These are phyloP conservation scores for Helicorthomorpha holstii DNA, from an alignment of 1,140 invertebrate species.

Conservation along the genomic window DNA sequence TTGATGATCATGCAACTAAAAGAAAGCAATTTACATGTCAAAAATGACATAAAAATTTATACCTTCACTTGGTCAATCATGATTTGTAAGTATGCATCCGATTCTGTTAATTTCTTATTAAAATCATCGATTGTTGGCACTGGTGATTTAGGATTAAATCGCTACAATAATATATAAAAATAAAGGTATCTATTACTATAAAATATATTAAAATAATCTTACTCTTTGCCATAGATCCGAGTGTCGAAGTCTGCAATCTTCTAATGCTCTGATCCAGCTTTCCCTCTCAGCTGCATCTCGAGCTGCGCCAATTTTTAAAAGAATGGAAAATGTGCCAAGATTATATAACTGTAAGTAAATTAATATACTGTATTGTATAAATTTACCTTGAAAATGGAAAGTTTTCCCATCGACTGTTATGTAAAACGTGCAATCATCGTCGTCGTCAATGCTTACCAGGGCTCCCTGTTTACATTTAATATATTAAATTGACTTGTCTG, in stretches of 20 bases:
- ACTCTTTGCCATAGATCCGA: conserved; percentile 21
- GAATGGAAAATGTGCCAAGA: not conserved
- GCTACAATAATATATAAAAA: conserved; percentile 22
- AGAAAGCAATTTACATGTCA: not conserved
- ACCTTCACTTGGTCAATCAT: conserved; percentile 74
- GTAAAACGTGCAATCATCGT: conserved; percentile 93
- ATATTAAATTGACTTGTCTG: not conserved
- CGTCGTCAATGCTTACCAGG: conserved; percentile 95
- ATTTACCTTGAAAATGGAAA: conserved; percentile 84
- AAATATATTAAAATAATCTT: conserved; percentile 2
- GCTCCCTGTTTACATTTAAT: conserved; percentile 42
- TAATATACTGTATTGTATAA: conserved; percentile 1
- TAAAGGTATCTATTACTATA: not conserved
- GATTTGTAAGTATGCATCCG: conserved; percentile 88
- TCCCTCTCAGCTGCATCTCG: conserved; percentile 83
- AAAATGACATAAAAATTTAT: not conserved
- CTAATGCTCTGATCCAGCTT: conserved; percentile 83
- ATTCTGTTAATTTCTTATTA: conserved; percentile 79
- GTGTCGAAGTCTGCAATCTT: conserved; percentile 81
- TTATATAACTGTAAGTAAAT: not conserved
- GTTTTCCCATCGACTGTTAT: conserved; percentile 97
- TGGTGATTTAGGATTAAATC: conserved; percentile 38
- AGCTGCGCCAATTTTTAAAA: conserved; percentile 32
- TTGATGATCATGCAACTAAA: no score
- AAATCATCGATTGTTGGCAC: conserved; percentile 55